phyloP scores from a whole-genome alignment of 2,888 invertebrate species.

The Drosophila colorata region DNA sequence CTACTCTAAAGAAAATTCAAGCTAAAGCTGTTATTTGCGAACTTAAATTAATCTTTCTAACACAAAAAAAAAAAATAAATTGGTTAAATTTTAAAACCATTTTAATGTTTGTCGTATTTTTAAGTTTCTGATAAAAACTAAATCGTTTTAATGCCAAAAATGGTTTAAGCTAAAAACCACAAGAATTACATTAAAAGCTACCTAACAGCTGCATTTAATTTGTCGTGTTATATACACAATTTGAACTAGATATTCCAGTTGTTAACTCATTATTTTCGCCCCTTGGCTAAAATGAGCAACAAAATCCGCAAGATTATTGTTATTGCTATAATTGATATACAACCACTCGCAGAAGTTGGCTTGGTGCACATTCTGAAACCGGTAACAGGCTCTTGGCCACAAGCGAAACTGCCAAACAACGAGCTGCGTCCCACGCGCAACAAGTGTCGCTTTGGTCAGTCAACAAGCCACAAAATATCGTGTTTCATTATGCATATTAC shows the following conservation, averaged over 20 bases:
- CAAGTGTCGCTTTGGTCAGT: slow-evolving; percentile 68
- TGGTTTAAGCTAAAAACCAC: too few relatives aligned
- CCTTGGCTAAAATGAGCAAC: slow-evolving; percentile 2
- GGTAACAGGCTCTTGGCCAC: slow-evolving; percentile 12
- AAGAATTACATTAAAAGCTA: neutral
- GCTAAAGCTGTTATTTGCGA: too few relatives aligned
- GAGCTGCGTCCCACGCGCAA: slow-evolving; percentile 57
- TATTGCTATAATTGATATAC: slow-evolving; percentile 1
- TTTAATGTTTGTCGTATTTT: too few relatives aligned
- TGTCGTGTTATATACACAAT: neutral
- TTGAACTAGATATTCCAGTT: neutral
- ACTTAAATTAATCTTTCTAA: too few relatives aligned
- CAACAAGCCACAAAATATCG: slow-evolving; percentile 50
- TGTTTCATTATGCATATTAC: slow-evolving; percentile 37
- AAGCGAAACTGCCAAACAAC: slow-evolving; percentile 13
- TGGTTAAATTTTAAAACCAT: too few relatives aligned
- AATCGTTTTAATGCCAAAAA: too few relatives aligned
- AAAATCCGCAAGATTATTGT: slow-evolving; percentile 2
- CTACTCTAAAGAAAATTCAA: too few relatives aligned
- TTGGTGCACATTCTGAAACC: slow-evolving; percentile 15
- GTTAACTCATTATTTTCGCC: neutral
- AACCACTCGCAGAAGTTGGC: slow-evolving; percentile 17
- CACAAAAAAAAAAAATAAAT: too few relatives aligned
- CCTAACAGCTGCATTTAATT: neutral
- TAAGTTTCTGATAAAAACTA: too few relatives aligned